Base-by-base conservation (phyloP, 1,140 invertebrate genomes). In the Kradibia gibbosae region DNA sequence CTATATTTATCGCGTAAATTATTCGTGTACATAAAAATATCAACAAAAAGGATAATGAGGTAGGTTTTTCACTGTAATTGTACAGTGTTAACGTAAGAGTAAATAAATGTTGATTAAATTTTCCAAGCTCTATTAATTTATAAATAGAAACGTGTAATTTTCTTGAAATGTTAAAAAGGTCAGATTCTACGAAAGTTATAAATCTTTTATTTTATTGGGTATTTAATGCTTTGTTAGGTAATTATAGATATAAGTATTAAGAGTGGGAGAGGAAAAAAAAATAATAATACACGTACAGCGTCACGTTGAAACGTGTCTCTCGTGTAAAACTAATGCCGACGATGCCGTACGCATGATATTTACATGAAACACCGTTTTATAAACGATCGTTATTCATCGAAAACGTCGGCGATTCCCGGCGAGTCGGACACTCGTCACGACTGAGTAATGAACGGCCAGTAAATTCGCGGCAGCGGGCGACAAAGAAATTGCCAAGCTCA, bases 131-230 rank as follows among this genome's bases (percentile, higher is more conserved):
- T 39, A 31, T 72, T 53, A 60, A 79, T 79, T n/a, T 79, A 60
- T 60, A 34, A 79, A 71, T 79, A 15, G 15, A 60, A n/a, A 42
- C n/a, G 28, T 17, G 39, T 72, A 31, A 72, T 79, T 42, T 72
- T 70, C 78, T 72, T 60, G 78, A 79, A 72, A n/a, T n/a, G 45
- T n/a, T 28, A 53, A 25, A 71, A 36, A 70, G 15, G 28, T 8
- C 0, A 7, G 50, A 48, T 79, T 79, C 67, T 60, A 72, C 42
- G 67, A 79, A 79, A 72, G 36, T 79, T 31, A 79, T 72, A 57
- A 60, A 79, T 72, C 45, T 55, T 34, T 48, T 31, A 53, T 28
- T 57, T 79, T 79, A 79, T 39, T 15, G 10, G 20, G 13, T 60
- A 25, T 60, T 79, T 57, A 60, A 8, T 34, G 20, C 50, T 42